Percentiles rank a stretch among this genome's conserved stretches.
These are phyloP conservation scores for Drosophila tanythrix DNA, from an alignment of 2,888 invertebrate species.

Conservation along the genomic window DNA sequence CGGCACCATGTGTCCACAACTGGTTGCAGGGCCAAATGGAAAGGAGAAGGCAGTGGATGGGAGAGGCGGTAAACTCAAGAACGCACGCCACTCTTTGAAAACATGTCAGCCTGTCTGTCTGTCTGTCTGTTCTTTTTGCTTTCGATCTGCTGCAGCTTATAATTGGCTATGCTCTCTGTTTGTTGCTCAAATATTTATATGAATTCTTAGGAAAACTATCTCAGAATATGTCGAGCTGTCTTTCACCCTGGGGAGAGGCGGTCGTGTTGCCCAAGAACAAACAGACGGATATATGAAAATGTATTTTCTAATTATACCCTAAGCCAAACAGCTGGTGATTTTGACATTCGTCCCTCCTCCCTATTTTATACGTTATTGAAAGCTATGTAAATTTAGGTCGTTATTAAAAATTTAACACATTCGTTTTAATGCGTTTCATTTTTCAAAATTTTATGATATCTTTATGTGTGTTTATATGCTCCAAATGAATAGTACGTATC, in stretches of 20 bases:
- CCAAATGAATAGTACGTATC: background rate
- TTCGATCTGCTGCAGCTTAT: conserved; percentile 27
- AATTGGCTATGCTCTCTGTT: conserved; percentile 55
- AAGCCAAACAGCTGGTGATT: conserved; percentile 19
- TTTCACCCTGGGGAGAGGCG: background rate
- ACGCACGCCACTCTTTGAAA: background rate
- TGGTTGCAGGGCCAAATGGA: conserved; percentile 2
- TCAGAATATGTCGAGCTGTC: conserved; percentile 20
- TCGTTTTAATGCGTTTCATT: background rate
- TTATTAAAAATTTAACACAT: conserved; percentile 1
- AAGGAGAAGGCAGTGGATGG: background rate
- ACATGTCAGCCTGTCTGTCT: conserved; percentile 17
- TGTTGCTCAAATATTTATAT: conserved; percentile 67
- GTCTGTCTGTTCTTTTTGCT: background rate
- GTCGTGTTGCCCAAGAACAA: conserved; percentile 20
- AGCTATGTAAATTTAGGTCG: background rate
- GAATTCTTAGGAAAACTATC: conserved; percentile 46
- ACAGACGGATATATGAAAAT: conserved; percentile 29
- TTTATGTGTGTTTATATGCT: background rate
- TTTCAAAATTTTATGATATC: background rate
- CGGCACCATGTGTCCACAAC: conserved; percentile 24
- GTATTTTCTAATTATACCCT: conserved; percentile 63
- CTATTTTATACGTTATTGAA: background rate
- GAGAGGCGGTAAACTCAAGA: background rate
- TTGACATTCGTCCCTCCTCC: conserved; percentile 11